A percentile compares a stretch with the other conserved stretches of the same genome.
phyloP scores from a whole-genome alignment of 1,140 invertebrate genomes.

The Probaryconus sp. region DNA sequence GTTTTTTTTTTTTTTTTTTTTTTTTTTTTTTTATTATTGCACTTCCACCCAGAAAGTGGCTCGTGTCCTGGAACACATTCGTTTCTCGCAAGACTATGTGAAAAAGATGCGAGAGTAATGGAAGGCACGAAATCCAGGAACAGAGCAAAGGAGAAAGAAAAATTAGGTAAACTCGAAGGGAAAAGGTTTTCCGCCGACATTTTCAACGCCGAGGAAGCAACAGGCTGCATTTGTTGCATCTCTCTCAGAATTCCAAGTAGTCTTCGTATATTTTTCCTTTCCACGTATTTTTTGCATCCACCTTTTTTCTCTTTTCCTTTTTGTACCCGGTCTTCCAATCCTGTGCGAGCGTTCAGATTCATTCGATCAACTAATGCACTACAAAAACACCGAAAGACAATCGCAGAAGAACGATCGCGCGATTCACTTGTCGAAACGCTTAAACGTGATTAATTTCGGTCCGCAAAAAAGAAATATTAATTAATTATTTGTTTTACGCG shows the following conservation, averaged over 20 bases:
- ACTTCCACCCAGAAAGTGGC: constrained; percentile 41
- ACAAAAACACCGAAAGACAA: constrained; percentile 20
- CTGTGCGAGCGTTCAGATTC: constrained; percentile 28
- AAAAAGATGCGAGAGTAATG: constrained; percentile 29
- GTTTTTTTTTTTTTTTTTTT: no score
- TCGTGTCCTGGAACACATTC: constrained; percentile 31
- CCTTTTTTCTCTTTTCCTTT: constrained; percentile 28
- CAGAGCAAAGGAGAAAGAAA: constrained; percentile 22
- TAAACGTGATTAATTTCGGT: no score
- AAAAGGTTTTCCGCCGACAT: constrained; percentile 49
- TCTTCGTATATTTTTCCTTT: constrained; percentile 22
- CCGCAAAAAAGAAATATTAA: no score
- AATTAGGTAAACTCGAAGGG: constrained; percentile 44
- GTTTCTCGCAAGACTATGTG: constrained; percentile 46
- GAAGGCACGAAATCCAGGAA: constrained; percentile 18
- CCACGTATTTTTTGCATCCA: constrained; percentile 28
- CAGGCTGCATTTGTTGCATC: constrained; percentile 65
- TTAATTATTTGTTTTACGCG: no score
- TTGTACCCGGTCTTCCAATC: constrained; percentile 19
- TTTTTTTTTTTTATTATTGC: constrained; percentile 44
- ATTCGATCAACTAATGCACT: constrained; percentile 27
- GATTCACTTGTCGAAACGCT: no score
- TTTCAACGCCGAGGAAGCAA: constrained; percentile 66
- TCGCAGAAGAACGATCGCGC: neutral
- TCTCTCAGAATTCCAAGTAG: constrained; percentile 71